These are phyloP conservation scores for Baccha elongata DNA, from an alignment of 2,888 invertebrate genomes.

Conservation along the genomic window DNA sequence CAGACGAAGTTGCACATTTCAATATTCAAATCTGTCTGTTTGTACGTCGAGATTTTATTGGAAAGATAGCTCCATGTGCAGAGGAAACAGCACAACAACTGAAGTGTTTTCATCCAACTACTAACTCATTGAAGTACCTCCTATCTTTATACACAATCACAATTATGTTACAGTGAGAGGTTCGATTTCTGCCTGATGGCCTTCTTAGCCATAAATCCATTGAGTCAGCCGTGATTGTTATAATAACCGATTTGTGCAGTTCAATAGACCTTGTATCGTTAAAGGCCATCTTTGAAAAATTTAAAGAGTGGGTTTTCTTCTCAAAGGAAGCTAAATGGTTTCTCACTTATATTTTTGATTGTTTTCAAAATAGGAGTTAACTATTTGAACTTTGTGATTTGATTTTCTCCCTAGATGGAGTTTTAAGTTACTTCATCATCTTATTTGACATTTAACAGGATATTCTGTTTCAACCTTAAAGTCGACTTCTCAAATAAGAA, in stretches of 20 bases:
- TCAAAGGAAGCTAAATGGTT: conserved; percentile 57
- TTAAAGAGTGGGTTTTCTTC: neutral
- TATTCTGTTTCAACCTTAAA: neutral
- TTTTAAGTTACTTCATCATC: conserved; percentile 12
- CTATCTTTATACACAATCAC: conserved; percentile 52
- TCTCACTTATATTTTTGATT: conserved; percentile 63
- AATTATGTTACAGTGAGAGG: conserved; percentile 59
- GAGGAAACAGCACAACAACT: conserved; percentile 37
- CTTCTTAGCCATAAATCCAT: conserved; percentile 63
- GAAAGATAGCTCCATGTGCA: conserved; percentile 51
- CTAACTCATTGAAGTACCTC: conserved; percentile 47
- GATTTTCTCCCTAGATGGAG: conserved; percentile 24
- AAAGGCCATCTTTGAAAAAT: conserved; percentile 59
- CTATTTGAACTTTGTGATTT: conserved; percentile 39
- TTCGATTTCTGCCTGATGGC: conserved; percentile 50
- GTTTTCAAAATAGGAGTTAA: conserved; percentile 22
- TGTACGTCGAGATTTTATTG: conserved; percentile 47
- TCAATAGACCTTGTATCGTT: conserved; percentile 68
- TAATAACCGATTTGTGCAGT: conserved; percentile 65
- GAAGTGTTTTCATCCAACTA: conserved; percentile 62
- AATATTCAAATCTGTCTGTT: conserved; percentile 63
- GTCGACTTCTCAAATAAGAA: neutral
- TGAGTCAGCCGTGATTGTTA: conserved; percentile 46
- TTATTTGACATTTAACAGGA: conserved; percentile 30
- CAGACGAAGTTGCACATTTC: conserved; percentile 61